A percentile compares a stretch with the other conserved stretches of the same genome.
Conservation (phyloP, 1,140 invertebrate species). For the Cataglyphis hispanica region DNA sequence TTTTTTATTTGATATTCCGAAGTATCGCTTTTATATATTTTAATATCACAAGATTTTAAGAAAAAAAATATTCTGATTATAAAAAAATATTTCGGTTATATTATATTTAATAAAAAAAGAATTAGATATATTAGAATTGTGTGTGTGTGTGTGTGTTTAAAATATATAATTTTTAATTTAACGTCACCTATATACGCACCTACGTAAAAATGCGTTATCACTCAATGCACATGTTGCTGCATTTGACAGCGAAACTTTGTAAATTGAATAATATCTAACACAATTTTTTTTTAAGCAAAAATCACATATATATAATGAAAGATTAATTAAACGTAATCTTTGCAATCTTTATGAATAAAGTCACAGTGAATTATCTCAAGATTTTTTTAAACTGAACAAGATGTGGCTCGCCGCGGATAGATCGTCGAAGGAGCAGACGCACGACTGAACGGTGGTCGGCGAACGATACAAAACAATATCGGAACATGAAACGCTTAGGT, state of each 20-base stretch:
- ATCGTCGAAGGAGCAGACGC: constrained; percentile 10
- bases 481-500: not conserved
- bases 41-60: not conserved
- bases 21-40: not conserved
- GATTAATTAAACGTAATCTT: not conserved
- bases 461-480: constrained; percentile 45
- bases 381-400: not conserved
- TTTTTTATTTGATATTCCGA: not conserved
- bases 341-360: not conserved
- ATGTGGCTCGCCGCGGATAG: not conserved
- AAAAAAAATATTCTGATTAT: too few relatives aligned
- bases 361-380: not conserved
- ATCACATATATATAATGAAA: not conserved
- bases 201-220: too few relatives aligned
- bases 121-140: too few relatives aligned
- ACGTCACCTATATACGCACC: too few relatives aligned
- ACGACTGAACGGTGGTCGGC: constrained; percentile 30
- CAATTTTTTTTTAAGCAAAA: too few relatives aligned
- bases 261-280: too few relatives aligned
- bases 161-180: too few relatives aligned
- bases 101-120: too few relatives aligned
- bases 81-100: too few relatives aligned
- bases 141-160: too few relatives aligned
- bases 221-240: too few relatives aligned
- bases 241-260: too few relatives aligned